Evolutionary conservation across 2,113 vertebrate species (phyloP), one percentile per base, ranked within the genome.

Genomic region (Corvus cornix): DNA sequence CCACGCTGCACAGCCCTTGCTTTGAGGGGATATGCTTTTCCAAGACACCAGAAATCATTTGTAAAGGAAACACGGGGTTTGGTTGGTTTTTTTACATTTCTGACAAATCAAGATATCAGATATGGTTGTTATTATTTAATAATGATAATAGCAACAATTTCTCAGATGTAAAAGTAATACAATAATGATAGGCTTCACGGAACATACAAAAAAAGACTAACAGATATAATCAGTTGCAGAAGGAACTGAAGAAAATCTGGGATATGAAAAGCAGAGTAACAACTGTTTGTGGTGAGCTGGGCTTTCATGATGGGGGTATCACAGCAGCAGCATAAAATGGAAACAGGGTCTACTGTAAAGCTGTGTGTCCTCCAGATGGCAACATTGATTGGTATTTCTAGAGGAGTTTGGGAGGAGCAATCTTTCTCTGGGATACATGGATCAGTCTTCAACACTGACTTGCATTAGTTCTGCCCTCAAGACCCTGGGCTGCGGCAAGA

Each of bases 281-380:
- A 95, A 97, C 95, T 91, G 93, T 95, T 97, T 97, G 96, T 87
- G 95, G 96, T 97, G 83, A 95, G 93, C 64, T 91, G 89, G 91
- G 94, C 93, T 95, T 97, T 92, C 73, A 41, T 75, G 87, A 92
- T 49, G 52, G 80, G 88, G 73, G 69, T 92, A 95, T 96, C 91
- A 91, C 84, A 96, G 94, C 95, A 97, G 96, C 86, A 75, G 89
- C n/a, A 91, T 28, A 70, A 95, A 92, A 97, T 93, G 84, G 89
- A 93, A 96, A 92, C 80, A 90, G 73, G 93, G 94, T 96, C 94
- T 95, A 97, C 91, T 89, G 89, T 95, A 95, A 95, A 93, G 77
- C 93, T 0, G 33, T 97, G 94, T 94, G 96, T 97, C 96, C 96
- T 97, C 96, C 96, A 97, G 96, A 97, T 97, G 96, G 96, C 96